Evolutionary conservation across 2,113 vertebrate genomes (phyloP).

Genomic region (Alectura lathami): DNA sequence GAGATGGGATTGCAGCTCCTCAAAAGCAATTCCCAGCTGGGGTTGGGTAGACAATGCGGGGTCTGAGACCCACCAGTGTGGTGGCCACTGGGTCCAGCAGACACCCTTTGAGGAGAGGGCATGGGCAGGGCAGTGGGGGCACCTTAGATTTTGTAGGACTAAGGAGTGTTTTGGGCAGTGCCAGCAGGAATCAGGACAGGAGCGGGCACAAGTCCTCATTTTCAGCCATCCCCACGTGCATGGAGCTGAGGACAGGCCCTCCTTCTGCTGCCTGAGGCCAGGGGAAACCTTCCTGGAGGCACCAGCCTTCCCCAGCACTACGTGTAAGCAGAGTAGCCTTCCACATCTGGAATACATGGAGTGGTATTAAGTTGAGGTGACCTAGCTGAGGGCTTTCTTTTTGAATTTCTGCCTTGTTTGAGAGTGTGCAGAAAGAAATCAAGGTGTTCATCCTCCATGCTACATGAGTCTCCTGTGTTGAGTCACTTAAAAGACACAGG

Average conservation of each 20-base stretch:
- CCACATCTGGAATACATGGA: fast-evolving
- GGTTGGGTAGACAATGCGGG: fast-evolving
- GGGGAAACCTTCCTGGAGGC: neutral
- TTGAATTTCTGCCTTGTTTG: neutral
- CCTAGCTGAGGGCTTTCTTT: neutral
- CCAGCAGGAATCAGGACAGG: neutral
- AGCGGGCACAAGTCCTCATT: neutral
- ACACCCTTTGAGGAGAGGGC: fast-evolving
- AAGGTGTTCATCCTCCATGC: neutral
- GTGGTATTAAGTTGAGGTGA: neutral
- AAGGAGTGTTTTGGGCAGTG: fast-evolving
- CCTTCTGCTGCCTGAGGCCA: neutral
- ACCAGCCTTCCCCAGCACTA: neutral
- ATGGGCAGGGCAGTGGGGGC: neutral
- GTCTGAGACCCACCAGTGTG: fast-evolving
- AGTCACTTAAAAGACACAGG: neutral
- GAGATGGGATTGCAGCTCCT: neutral
- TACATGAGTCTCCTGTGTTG: neutral
- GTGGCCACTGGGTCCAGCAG: neutral
- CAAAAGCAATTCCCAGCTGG: neutral
- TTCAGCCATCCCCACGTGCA: fast-evolving
- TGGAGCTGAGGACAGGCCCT: fast-evolving
- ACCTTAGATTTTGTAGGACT: fast-evolving
- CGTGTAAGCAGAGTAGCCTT: fast-evolving
- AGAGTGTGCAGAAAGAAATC: neutral